Evolutionary conservation across 2,888 invertebrate genomes (phyloP).

Genomic region (Rhagium mordax): DNA sequence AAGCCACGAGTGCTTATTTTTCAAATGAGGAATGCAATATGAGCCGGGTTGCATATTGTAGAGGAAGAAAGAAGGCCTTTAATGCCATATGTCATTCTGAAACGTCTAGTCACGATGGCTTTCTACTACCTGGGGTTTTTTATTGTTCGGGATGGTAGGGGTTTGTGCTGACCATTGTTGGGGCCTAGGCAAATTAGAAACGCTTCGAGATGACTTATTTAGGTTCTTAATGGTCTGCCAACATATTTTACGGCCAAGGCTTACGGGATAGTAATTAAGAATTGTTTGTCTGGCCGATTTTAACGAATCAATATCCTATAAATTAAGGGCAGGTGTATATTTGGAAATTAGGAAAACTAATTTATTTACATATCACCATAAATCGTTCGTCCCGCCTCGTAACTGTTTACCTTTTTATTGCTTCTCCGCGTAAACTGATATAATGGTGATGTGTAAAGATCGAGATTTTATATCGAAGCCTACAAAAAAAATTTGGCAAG

Average conservation of each 20-base stretch:
- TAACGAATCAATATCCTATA: conserved; percentile 15
- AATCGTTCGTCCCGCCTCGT: background rate
- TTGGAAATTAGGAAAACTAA: background rate
- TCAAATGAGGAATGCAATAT: conserved; percentile 37
- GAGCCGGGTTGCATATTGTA: conserved; percentile 37
- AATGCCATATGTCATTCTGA: conserved; percentile 51
- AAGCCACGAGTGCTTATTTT: conserved; percentile 41
- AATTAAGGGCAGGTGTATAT: background rate
- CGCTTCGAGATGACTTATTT: conserved; percentile 51
- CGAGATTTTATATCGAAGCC: no score
- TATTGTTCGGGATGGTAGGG: conserved; percentile 45
- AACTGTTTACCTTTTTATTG: no score
- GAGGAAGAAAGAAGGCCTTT: conserved; percentile 44
- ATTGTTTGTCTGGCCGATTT: conserved; percentile 18
- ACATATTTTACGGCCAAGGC: conserved; percentile 32
- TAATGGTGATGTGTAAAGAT: no score
- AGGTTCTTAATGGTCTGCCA: conserved; percentile 36
- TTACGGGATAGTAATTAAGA: conserved; percentile 22
- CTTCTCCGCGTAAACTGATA: no score
- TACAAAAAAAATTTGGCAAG: no score
- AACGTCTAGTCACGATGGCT: conserved; percentile 53
- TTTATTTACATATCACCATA: background rate
- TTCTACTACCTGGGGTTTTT: conserved; percentile 51
- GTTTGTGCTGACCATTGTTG: conserved; percentile 43
- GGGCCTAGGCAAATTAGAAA: conserved; percentile 43